Evolutionary conservation across 2,113 vertebrate genomes (phyloP).

Genomic region (Neotoma lepida): DNA sequence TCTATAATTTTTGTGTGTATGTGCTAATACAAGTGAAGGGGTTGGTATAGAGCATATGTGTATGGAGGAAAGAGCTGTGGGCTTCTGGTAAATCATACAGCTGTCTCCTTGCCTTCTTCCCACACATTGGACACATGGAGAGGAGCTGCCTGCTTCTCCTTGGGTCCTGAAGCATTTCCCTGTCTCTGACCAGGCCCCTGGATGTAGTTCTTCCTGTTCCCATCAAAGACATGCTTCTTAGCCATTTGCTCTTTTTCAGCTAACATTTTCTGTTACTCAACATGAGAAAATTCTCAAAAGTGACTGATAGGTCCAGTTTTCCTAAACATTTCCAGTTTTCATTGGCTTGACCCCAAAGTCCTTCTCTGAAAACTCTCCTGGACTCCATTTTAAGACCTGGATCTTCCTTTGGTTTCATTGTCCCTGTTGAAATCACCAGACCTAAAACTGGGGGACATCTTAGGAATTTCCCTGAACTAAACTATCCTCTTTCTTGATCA

Average conservation of each 20-base stretch:
- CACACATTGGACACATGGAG: background rate
- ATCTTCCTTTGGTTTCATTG: background rate
- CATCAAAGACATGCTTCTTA: background rate
- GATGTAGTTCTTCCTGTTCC: no score
- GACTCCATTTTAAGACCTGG: background rate
- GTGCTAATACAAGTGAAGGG: background rate
- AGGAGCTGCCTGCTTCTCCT: background rate
- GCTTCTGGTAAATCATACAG: background rate
- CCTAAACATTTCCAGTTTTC: background rate
- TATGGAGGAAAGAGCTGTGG: background rate
- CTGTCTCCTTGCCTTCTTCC: background rate
- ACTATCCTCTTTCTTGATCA: background rate
- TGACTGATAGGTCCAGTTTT: background rate
- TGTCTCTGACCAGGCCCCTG: background rate
- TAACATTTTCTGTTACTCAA: background rate
- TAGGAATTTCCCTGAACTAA: background rate
- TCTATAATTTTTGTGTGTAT: background rate
- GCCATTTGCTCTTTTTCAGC: background rate
- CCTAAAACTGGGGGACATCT: background rate
- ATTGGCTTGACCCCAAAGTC: background rate
- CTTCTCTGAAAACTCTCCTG: background rate
- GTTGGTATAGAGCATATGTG: background rate
- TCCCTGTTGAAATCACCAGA: background rate
- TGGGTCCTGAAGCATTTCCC: background rate
- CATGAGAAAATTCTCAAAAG: background rate